phyloP scores from a whole-genome alignment of 2,888 invertebrate species.

The Platypus cylindrus region DNA sequence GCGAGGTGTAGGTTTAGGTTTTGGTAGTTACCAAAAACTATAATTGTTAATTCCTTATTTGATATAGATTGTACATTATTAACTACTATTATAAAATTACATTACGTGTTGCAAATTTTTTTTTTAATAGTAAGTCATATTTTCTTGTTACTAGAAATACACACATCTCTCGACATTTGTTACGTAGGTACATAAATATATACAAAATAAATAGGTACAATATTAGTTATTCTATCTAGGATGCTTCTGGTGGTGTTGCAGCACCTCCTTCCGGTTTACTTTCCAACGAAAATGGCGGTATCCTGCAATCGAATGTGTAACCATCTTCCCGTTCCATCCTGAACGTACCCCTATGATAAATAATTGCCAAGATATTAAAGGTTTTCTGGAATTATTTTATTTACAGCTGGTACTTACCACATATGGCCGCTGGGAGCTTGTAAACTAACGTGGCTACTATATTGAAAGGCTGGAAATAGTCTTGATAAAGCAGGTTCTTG shows the following conservation, averaged over 20 bases:
- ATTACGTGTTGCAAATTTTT: no score
- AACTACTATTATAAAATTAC: no score
- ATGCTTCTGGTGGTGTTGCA: constrained; percentile 29
- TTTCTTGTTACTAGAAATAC: no score
- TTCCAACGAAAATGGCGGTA: constrained; percentile 94
- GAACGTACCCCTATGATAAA: constrained; percentile 73
- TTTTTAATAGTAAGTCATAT: no score
- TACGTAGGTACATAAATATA: no score
- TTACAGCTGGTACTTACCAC: constrained; percentile 55
- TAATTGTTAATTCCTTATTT: no score
- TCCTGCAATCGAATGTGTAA: constrained; percentile 91
- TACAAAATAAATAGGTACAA: constrained; percentile 6
- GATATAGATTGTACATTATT: no score
- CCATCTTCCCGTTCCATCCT: constrained; percentile 96
- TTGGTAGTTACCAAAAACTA: constrained; percentile 45
- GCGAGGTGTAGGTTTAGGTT: constrained; percentile 75
- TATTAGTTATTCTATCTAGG: constrained; percentile 3
- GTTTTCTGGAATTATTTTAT: constrained; percentile 1
- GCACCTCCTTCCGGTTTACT: constrained; percentile 69
- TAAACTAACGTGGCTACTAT: constrained; percentile 91
- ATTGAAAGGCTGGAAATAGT: constrained; percentile 88
- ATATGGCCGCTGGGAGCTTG: constrained; percentile 97
- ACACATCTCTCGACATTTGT: no score
- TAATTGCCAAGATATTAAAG: constrained; percentile 3
- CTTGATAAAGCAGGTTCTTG: constrained; percentile 90